Percentiles rank a stretch among this genome's conserved stretches.
Evolutionary conservation across 2,797 vertebrate genomes (phyloP).

Genomic region (Potorous gilbertii): DNA sequence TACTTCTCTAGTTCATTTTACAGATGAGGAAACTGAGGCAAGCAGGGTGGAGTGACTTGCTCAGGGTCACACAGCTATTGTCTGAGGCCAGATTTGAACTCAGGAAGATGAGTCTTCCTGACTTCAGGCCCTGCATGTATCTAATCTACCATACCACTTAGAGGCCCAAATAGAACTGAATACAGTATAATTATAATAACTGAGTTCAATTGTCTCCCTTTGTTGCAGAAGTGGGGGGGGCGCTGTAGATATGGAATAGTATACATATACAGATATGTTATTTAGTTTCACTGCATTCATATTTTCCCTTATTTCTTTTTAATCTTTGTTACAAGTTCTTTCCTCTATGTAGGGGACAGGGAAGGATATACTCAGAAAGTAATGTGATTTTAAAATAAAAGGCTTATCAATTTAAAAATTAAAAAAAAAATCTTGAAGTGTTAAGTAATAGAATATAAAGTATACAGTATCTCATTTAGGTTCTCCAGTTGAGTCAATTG

Average conservation of each 20-base stretch:
- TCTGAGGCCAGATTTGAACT: background rate
- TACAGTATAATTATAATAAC: background rate
- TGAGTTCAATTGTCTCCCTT: background rate
- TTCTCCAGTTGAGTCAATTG: background rate
- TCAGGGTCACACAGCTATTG: background rate
- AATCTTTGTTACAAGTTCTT: background rate
- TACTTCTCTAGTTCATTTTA: background rate
- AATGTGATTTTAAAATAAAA: background rate
- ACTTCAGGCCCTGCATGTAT: background rate
- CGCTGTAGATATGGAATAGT: background rate
- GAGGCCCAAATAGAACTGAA: background rate
- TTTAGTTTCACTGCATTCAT: background rate
- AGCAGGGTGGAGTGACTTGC: background rate
- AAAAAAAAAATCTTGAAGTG: background rate
- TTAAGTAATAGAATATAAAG: background rate
- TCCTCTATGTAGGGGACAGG: background rate
- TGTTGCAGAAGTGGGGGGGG: background rate
- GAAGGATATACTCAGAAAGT: background rate
- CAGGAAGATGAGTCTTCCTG: background rate
- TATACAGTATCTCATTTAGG: background rate
- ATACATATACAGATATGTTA: background rate
- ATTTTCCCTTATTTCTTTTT: background rate
- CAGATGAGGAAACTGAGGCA: background rate
- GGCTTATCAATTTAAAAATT: background rate
- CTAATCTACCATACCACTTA: background rate